Conservation (phyloP, 37 sponge, comb jelly and placozoan genomes). For the Sycon ciliatum region DNA sequence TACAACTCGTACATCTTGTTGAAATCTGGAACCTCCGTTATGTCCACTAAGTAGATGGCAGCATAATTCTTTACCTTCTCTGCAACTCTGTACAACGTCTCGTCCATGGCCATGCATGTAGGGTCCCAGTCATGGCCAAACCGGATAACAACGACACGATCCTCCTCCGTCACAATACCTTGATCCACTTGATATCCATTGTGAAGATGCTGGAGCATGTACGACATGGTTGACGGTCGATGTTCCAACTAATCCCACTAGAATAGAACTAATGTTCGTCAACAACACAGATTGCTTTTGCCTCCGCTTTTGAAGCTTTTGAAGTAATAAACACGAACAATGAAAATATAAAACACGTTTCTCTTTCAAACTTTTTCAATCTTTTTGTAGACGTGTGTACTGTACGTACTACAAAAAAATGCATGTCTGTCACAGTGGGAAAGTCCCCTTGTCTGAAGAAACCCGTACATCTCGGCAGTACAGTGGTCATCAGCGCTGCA, state of each 20-base stretch:
- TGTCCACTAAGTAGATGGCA: slow-evolving; percentile 82
- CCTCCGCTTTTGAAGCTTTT: no score
- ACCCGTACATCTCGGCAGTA: no score
- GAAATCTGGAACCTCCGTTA: slow-evolving; percentile 88
- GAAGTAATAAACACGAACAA: no score
- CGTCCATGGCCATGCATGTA: slow-evolving; percentile 97
- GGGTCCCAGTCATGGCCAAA: slow-evolving; percentile 99
- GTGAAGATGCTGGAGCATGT: slow-evolving; percentile 90
- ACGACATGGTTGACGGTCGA: slow-evolving; percentile 60
- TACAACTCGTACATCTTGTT: slow-evolving; percentile 99
- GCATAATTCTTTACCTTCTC: slow-evolving; percentile 85
- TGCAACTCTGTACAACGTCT: slow-evolving; percentile 76
- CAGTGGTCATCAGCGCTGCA: no score
- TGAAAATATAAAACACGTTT: no score
- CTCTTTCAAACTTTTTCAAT: no score
- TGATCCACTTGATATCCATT: slow-evolving; percentile 99
- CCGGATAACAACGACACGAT: slow-evolving; percentile 81
- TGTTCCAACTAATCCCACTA: not conserved
- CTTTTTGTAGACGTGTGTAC: no score
- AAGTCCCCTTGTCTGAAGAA: no score
- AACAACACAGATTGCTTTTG: no score
- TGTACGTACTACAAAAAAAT: no score
- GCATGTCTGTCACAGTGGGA: no score
- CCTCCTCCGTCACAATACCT: slow-evolving; percentile 90
- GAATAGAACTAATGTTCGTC: no score